A percentile compares a stretch with the other conserved stretches of the same genome.
Evolutionary conservation across 2,797 vertebrate species (phyloP).

Genomic region (Monodelphis domestica): DNA sequence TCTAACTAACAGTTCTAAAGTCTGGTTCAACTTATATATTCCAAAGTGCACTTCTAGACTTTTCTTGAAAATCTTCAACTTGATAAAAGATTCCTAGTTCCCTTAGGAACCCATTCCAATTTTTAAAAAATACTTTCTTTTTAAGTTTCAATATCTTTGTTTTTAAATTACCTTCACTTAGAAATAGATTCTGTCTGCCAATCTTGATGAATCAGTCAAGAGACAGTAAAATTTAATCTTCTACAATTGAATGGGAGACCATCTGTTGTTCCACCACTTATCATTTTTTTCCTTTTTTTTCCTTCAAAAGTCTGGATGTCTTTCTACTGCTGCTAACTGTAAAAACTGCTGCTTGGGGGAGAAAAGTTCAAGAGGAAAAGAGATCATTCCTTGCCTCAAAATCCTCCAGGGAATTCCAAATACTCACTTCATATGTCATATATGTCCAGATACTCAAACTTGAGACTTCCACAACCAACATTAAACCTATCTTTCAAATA

Average conservation of each 20-base stretch:
- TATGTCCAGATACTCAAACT: too few species aligned
- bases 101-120: background rate
- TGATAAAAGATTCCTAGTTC: background rate
- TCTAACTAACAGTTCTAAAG: background rate
- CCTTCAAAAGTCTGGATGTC: background rate
- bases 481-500: background rate
- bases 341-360: too few species aligned
- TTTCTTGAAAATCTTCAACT: background rate
- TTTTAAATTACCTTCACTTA: background rate
- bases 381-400: background rate
- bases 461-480: background rate
- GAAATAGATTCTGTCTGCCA: too few species aligned
- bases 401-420: background rate
- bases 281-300: background rate
- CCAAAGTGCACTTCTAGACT: background rate
- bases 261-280: background rate
- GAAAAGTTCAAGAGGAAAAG: background rate
- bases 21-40: background rate
- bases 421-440: background rate
- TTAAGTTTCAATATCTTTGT: background rate
- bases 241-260: too few species aligned
- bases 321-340: background rate
- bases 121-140: background rate
- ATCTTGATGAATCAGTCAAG: background rate
- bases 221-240: background rate